Evolutionary conservation across 2,797 vertebrate species (phyloP).

Genomic region (Silurus aristotelis): DNA sequence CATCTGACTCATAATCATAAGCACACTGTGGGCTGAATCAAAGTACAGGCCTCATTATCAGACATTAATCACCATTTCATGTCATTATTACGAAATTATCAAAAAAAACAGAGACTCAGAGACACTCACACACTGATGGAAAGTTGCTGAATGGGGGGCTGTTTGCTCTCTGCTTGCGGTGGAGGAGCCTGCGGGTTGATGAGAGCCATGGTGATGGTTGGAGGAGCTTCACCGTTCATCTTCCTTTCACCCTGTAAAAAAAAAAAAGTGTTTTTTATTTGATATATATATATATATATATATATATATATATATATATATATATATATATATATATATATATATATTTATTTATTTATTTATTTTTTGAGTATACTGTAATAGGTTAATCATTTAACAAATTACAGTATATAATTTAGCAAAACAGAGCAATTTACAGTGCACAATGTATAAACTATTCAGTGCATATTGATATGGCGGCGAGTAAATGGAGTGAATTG

Average conservation of each 20-base stretch:
- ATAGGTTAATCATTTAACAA: no score
- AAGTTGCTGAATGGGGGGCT: constrained; percentile 77
- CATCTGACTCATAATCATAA: not conserved
- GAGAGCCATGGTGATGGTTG: constrained; percentile 76
- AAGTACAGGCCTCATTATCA: not conserved
- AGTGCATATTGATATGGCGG: no score
- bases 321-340: no score
- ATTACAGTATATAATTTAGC: no score
- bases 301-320: no score
- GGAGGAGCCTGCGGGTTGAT: constrained; percentile 72
- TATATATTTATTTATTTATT: no score
- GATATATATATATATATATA: no score
- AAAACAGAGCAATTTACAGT: no score
- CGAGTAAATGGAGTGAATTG: no score
- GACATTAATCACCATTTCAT: not conserved
- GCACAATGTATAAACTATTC: no score
- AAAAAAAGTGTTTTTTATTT: no score
- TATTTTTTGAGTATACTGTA: no score
- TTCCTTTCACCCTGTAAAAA: constrained; percentile 69
- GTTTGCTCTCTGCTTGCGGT: constrained; percentile 69
- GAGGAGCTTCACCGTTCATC: constrained; percentile 70
- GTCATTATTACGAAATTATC: constrained; percentile 3
- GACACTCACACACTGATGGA: constrained; percentile 82
- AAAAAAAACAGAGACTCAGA: not conserved
- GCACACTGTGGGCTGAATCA: not conserved